Evolutionary conservation across 1,140 invertebrate species (phyloP), one percentile per base, ranked within the genome.

Genomic region (Microplitis mediator): DNA sequence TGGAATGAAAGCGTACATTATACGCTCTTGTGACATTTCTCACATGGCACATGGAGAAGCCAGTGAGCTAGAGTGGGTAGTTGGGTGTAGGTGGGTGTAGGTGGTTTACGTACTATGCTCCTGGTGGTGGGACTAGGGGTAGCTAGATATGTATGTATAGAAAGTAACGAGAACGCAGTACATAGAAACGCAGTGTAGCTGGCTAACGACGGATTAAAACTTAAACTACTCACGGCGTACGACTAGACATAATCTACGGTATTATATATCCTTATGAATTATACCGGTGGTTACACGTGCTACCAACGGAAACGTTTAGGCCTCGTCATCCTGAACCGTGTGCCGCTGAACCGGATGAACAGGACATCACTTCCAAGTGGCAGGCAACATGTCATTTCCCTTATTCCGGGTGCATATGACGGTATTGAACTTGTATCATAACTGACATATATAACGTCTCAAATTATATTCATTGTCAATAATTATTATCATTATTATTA

Each of bases 131-230:
- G 56, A 16, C 8, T 58, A 16, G 23, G 5, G 56, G 5, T 31
- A 58, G 34, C 54, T 31, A 11, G 9, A n/a, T 34, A 35, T 50
- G 31, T 45, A 39, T 32, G 16, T 32, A 5, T 45, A 45, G 61
- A 62, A 74, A 67, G 50, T 58, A 63, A 14, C 8, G n/a, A 52
- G 45, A 34, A 56, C 64, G 61, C 36, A 67, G 70, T 54, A 50
- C 45, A 68, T 66, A 54, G 58, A 58, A 62, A 52, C 58, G 54
- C 16, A 61, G 58, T 72, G 70, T 75, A 66, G 56, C 45, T 71
- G 74, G 65, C 39, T 72, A 75, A 70, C 62, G 71, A 66, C 61
- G 71, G 71, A 72, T 75, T 75, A 75, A 75, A 75, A 75, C 70
- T 75, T 72, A 75, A 45, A 72, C 74, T 66, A 56, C 54, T 64